A percentile compares a stretch with the other conserved stretches of the same genome.
Evolutionary conservation across 2,888 invertebrate genomes (phyloP).

Genomic region (Colletes collaris): DNA sequence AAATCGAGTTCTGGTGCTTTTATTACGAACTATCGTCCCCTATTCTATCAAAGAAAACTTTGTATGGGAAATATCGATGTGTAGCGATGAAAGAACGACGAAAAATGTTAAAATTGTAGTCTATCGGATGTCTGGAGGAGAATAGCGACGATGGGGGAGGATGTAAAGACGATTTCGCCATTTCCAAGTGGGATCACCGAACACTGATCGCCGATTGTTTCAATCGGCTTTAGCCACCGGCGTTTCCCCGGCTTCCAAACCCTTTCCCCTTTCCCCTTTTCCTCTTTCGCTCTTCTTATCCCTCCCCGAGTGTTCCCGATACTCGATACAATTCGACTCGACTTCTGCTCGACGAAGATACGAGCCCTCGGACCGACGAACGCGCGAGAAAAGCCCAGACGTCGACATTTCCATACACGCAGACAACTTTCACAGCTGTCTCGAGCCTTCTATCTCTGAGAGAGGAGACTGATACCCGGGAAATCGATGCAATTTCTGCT

Average conservation of each 20-base stretch:
- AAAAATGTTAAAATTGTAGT: slow-evolving; percentile 45
- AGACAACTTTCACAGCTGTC: slow-evolving; percentile 34
- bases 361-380: slow-evolving; percentile 39
- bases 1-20: too few relatives aligned
- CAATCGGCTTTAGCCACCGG: slow-evolving; percentile 68
- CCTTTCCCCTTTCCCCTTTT: slow-evolving; percentile 1
- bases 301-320: not conserved
- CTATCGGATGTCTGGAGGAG: slow-evolving; percentile 50
- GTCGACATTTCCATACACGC: slow-evolving; percentile 55
- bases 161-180: slow-evolving; percentile 62
- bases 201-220: slow-evolving; percentile 73
- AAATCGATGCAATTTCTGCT: slow-evolving; percentile 21
- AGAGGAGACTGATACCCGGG: not conserved
- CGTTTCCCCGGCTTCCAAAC: slow-evolving; percentile 32
- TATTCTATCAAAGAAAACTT: too few relatives aligned
- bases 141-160: slow-evolving; percentile 25
- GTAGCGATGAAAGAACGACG: too few relatives aligned
- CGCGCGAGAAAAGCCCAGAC: slow-evolving; percentile 43
- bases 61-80: too few relatives aligned
- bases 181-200: slow-evolving; percentile 68
- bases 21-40: too few relatives aligned
- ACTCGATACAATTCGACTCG: slow-evolving; percentile 50
- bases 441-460: too few relatives aligned
- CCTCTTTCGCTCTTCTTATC: slow-evolving; percentile 9
- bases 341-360: slow-evolving; percentile 64